Evolutionary conservation across 1,140 invertebrate species (phyloP), one percentile per base, ranked within the genome.

Genomic region (Drosophila ogumai): DNA sequence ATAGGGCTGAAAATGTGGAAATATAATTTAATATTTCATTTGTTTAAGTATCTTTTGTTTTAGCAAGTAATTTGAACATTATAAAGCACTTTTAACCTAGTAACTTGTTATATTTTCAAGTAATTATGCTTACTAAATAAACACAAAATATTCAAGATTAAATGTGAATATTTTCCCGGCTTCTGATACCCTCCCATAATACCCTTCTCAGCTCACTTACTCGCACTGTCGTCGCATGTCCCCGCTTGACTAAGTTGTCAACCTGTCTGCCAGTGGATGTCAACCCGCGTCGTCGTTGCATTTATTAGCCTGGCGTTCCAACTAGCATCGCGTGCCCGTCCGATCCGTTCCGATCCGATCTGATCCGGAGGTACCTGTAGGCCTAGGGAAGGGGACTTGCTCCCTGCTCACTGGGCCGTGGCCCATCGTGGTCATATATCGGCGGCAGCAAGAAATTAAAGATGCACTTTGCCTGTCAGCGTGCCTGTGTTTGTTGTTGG

Each of bases 391-490:
- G 65, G 43, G 57, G 43, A 40, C 50, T 4, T 31, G 19, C 36
- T 71, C n/a, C 31, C 60, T 84, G 81, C 44, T 60, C 85, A 88
- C 84, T 88, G 73, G 81, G 75, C 65, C 85, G 55, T 87, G 73
- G 47, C 64, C 46, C 75, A 72, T 52, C 66, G 61, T 56, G 50
- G 61, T 64, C 61, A 49, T 47, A 58, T 41, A 69, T 68, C 76
- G 71, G 43, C 66, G 54, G 54, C 60, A 72, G 28, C 46, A 38
- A 64, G 73, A 90, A 90, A 87, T 87, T 90, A 87, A 85, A 88
- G 85, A 90, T 88, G 85, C 85, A 79, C 66, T 77, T 64, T 69
- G 60, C 69, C 85, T 88, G 81, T 88, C 85, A 88, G 59, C 85
- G 59, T 77, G 69, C n/a, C n/a, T 55, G 61, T 82, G 82, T 84